Base-by-base conservation (phyloP, 1,140 invertebrate genomes). In the Temnothorax nylanderi region DNA sequence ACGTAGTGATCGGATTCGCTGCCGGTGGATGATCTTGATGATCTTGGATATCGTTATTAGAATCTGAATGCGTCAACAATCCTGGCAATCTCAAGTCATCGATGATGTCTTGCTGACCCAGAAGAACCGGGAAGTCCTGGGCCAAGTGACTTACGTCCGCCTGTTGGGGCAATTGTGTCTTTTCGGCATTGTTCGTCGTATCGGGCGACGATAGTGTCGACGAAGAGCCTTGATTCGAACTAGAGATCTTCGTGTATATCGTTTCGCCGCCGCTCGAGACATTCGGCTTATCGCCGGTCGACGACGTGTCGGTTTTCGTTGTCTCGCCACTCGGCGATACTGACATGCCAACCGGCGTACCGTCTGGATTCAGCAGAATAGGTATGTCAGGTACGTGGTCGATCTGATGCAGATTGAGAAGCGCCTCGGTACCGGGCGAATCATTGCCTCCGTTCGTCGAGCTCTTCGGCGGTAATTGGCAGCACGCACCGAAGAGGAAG, bases 401-500 rank as follows among this genome's bases (percentile, higher is more conserved):
- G 77, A 95, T 92, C 11, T 94, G 92, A 11, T 95, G 91, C 1
- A 93, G 11, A 67, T 91, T 88, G 16, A 87, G 34, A 1, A 88
- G 72, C 13, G 90, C 78, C 26, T 89, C 82, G 4, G 75, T 32
- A 11, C 21, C 41, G 1, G 88, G 72, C 0, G 64, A 51, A 6
- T 92, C 88, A 6, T 92, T 88, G n/a, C 51, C 56, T 10, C 16
- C 34, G 6, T 4, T n/a, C 5, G 2, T 34, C n/a, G 75, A 77
- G 58, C 51, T 71, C 54, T 91, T 92, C 91, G 85, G 92, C 13
- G 96, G 96, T 16, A 97, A 93, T 91, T 97, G 97, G 91, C 98
- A 99, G 93, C 98, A 99, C 5, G 98, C 98, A 7, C 98, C 98
- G 92, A 99, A 99, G 5, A 99, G 96, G 92, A 99, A 98, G 1